Base-by-base conservation (phyloP, 2,888 invertebrate genomes). In the Lochmaea capreae region DNA sequence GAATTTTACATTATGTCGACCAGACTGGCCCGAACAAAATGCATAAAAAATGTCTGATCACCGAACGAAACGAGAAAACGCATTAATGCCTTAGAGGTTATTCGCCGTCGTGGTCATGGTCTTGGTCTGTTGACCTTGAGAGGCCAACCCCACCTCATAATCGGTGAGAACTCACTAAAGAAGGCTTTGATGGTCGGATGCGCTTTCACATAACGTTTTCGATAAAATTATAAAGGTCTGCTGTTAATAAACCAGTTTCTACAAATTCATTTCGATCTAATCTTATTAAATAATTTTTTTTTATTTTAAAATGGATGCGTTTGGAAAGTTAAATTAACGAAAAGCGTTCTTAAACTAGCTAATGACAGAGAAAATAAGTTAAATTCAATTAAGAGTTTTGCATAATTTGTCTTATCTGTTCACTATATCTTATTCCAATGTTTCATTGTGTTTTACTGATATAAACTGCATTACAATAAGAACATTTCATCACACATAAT, bases 111-210 rank as follows among this genome's bases (percentile, higher is more conserved):
- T 62, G 63, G 59, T 82, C 65, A 54, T 71, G 71, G 71, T 65
- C 71, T 71, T 71, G 83, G 79, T 79, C 76, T 79, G 79, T 82
- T 85, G 84, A 84, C 85, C 85, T 85, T 85, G 85, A 82, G 83
- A 84, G 84, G 84, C 84, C 84, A 84, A 84, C 84, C 84, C 83
- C 82, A 39, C 33, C 14, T 43, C 43, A 43, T 33, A 26, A 43
- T 33, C 39, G 42, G 66, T 71, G 71, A 58, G 71, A 65, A 65
- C 65, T 22, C 65, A 58, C 61, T 16, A 65, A 65, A 58, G 65
- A 71, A 54, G 59, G 6, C 54, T 82, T 61, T 61, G 74, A 65
- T 67, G 74, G 65, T 65, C 58, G 43, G 71, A 42, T 71, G 71
- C 71, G 43, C 65, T 52, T 33, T 54, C 67, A 14, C 68, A 54